Conservation (phyloP, 1,140 invertebrate species). For the Ectropis grisescens region DNA sequence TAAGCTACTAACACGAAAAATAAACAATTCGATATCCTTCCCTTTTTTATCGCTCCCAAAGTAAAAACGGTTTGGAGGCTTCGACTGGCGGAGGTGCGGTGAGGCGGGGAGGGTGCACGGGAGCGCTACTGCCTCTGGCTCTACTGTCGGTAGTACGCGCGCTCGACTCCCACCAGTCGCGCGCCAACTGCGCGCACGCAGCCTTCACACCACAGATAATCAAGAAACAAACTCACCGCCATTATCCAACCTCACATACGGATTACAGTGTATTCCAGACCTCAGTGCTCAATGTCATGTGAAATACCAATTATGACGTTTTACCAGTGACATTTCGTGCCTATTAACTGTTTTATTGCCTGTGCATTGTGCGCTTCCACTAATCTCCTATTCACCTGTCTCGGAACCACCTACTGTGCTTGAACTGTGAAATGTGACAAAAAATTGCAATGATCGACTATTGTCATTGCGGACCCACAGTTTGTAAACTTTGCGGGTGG, state of each 20-base stretch:
- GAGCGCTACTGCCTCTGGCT: constrained; percentile 48
- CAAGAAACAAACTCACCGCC: constrained; percentile 23
- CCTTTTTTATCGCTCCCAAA: constrained; percentile 60
- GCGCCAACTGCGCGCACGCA: constrained; percentile 47
- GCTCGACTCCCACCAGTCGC: constrained; percentile 46
- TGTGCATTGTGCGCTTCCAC: constrained; percentile 48
- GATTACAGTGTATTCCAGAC: constrained; percentile 46
- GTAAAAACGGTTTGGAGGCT: constrained; percentile 58
- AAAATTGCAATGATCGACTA: constrained; percentile 55
- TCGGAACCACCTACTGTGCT: constrained; percentile 37
- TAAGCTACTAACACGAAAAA: constrained; percentile 65
- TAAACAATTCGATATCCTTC: constrained; percentile 61
- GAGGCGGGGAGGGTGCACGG: constrained; percentile 18
- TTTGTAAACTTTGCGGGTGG: constrained; percentile 57
- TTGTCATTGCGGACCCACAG: constrained; percentile 30
- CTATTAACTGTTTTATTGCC: constrained; percentile 58
- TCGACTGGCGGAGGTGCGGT: constrained; percentile 22
- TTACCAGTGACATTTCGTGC: constrained; percentile 29
- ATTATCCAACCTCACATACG: constrained; percentile 23
- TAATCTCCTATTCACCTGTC: constrained; percentile 63
- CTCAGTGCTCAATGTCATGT: constrained; percentile 20
- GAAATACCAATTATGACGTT: constrained; percentile 15
- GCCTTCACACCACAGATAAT: constrained; percentile 22
- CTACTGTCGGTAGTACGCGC: constrained; percentile 55
- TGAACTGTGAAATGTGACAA: constrained; percentile 65